Evolutionary conservation across 2,113 vertebrate species (phyloP), one percentile per base, ranked within the genome.

Genomic region (Phocoena phocoena): DNA sequence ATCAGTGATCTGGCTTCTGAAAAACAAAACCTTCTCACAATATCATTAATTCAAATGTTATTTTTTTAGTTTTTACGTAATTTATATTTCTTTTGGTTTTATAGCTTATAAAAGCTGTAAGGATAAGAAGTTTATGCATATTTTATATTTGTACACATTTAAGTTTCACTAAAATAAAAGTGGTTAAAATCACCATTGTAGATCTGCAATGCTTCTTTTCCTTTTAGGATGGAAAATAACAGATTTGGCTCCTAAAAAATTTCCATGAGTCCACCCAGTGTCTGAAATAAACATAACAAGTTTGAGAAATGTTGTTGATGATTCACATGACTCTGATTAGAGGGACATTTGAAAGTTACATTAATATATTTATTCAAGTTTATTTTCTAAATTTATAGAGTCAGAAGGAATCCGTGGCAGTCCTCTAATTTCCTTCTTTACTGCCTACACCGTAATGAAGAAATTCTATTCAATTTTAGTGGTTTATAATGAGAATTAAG

Each of bases 141-240:
- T 77, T 94, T 93, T 92, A 41, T 44, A 82, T 92, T 55, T 83
- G 70, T 12, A 81, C 10, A 71, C 9, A 76, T 80, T 91, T 77
- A 93, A 6, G 3, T 95, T 88, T 88, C 58, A 93, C n/a, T 63
- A 94, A 92, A 83, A 92, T 36, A 67, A 89, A 94, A 73, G 23
- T 74, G n/a, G 23, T 31, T 63, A 44, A 76, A 53, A 5, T 47
- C 25, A 65, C 84, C 14, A 70, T 2, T 62, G 41, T 7, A 55
- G 70, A 25, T 31, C 28, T 85, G 11, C 8, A 62, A 38, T 20
- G 50, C 38, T 92, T 71, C 53, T 97, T 94, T 74, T 62, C 20
- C 76, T 90, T 84, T 95, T 38, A 88, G 50, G 82, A 88, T 86
- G 53, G 36, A 91, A 95, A 93, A 81, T 44, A 84, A 71, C 41